A percentile compares a stretch with the other conserved stretches of the same genome.
These are phyloP conservation scores for Pygoscelis adeliae DNA, from an alignment of 2,113 vertebrate genomes.

Conservation along the genomic window DNA sequence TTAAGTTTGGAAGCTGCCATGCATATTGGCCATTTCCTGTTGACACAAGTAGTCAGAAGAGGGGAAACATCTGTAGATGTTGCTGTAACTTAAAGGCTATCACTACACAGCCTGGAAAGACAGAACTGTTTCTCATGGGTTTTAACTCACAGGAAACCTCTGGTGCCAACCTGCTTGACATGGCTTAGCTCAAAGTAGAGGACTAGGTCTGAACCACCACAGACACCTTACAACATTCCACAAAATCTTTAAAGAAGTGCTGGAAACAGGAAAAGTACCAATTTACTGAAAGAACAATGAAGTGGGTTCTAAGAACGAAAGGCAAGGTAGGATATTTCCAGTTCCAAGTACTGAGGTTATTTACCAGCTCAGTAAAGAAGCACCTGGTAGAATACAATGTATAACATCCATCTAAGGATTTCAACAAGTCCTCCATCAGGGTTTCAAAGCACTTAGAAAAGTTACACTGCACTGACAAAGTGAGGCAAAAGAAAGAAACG, in stretches of 20 bases:
- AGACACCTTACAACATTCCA: neutral
- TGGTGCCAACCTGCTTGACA: neutral
- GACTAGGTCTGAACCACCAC: neutral
- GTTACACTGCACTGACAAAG: neutral
- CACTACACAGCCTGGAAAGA: neutral
- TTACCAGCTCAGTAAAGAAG: neutral
- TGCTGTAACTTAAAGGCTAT: neutral
- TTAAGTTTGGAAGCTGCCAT: neutral
- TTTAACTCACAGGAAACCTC: neutral
- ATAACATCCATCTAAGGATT: neutral
- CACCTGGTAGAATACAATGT: neutral
- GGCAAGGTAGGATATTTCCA: neutral
- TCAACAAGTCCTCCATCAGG: neutral
- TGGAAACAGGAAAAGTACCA: neutral
- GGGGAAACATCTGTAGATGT: slow-evolving; percentile 14
- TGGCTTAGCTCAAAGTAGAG: neutral
- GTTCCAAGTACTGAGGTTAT: neutral
- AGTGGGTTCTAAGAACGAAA: neutral
- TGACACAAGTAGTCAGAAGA: neutral
- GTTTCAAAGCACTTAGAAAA: neutral
- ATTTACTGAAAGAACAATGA: neutral
- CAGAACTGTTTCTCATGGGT: neutral
- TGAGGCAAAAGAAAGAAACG: neutral
- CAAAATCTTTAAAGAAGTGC: neutral
- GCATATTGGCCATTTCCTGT: neutral